These are phyloP conservation scores for Oryzias curvinotus DNA, from an alignment of 2,113 vertebrate species.

Conservation along the genomic window DNA sequence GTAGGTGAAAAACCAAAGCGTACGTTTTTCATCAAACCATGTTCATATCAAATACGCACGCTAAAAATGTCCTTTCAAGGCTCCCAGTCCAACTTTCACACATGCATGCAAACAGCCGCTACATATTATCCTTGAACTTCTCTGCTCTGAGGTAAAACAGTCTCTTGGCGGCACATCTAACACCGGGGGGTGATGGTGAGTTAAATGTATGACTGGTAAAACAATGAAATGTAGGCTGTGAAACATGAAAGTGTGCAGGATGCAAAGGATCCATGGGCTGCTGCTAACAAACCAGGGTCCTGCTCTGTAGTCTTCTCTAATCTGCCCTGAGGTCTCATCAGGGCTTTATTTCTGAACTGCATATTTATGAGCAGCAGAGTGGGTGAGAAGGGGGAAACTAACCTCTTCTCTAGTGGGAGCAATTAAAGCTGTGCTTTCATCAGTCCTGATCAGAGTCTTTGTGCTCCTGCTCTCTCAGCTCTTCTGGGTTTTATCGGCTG, in stretches of 20 bases:
- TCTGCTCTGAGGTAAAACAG: conserved; percentile 8
- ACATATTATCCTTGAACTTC: conserved; percentile 29
- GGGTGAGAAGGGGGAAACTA: conserved; percentile 36
- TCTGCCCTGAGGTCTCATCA: conserved; percentile 68
- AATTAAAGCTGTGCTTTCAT: conserved; percentile 68
- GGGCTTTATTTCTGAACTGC: conserved; percentile 69
- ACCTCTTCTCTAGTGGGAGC: conserved; percentile 68
- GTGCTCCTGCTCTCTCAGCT: conserved; percentile 42
- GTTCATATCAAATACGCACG: conserved; percentile 65
- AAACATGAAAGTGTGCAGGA: conserved; percentile 50
- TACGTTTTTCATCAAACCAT: conserved; percentile 25
- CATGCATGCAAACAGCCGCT: conserved; percentile 12
- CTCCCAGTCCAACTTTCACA: conserved; percentile 21
- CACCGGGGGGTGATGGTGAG: conserved; percentile 54
- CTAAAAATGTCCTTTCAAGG: conserved; percentile 44
- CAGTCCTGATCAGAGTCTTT: conserved; percentile 59
- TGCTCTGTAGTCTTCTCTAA: conserved; percentile 62
- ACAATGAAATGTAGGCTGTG: conserved; percentile 48
- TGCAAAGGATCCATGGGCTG: conserved; percentile 53
- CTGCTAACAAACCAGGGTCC: conserved; percentile 68
- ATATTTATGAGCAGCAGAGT: conserved; percentile 67
- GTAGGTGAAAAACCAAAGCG: no score
- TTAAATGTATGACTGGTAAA: conserved; percentile 31
- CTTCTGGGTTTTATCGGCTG: conserved; percentile 37
- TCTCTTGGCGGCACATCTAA: background rate